Conservation (phyloP, 2,888 invertebrate genomes). For the Lithophane leautieri region DNA sequence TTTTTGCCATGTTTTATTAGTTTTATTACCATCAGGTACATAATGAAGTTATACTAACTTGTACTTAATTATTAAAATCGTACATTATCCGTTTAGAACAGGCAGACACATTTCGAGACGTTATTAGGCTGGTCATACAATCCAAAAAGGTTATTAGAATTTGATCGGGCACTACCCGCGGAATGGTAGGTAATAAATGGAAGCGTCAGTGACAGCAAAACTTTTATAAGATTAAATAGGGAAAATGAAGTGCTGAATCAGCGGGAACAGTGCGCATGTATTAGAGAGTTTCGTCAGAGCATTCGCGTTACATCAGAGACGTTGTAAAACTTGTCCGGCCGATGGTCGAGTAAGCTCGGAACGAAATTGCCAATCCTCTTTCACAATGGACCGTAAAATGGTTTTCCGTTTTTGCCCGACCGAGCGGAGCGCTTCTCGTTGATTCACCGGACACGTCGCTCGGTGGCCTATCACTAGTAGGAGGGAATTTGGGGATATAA, state of each 20-base stretch:
- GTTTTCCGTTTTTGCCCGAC: constrained; percentile 90
- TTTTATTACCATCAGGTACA: background rate
- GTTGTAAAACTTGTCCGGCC: constrained; percentile 87
- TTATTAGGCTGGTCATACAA: background rate
- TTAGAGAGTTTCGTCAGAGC: constrained; percentile 78
- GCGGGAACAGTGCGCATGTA: constrained; percentile 71
- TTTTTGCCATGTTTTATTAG: background rate
- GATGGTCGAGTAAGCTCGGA: constrained; percentile 88
- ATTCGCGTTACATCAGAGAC: constrained; percentile 85
- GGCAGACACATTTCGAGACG: background rate
- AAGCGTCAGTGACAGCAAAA: constrained; percentile 1
- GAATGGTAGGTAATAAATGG: constrained; percentile 14
- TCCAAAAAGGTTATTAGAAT: background rate
- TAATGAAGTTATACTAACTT: background rate
- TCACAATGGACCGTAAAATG: constrained; percentile 91
- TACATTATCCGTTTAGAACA: constrained; percentile 3
- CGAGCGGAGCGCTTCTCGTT: constrained; percentile 88
- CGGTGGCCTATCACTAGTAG: constrained; percentile 85
- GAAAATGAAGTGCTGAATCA: constrained; percentile 61
- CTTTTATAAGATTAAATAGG: constrained; percentile 38
- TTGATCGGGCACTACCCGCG: background rate
- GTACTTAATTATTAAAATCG: background rate
- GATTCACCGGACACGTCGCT: constrained; percentile 89
- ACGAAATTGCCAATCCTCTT: constrained; percentile 90
- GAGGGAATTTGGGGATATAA: constrained; percentile 85